Evolutionary conservation across 2,797 vertebrate species (phyloP).

Genomic region (Catostomus latipinnis): DNA sequence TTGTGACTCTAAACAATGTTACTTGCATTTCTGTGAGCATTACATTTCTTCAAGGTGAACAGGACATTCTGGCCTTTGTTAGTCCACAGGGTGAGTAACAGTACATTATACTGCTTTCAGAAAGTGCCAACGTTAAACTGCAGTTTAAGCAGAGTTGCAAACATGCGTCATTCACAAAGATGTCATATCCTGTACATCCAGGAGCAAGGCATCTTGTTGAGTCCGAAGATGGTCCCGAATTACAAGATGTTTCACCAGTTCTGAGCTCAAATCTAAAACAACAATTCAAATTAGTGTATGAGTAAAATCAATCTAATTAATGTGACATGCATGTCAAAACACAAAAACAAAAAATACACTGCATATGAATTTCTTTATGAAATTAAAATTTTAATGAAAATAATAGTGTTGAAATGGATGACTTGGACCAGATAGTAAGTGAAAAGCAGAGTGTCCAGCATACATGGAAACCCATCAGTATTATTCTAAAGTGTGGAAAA

Average conservation of each 20-base stretch:
- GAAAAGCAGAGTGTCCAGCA: no score
- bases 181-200: slow-evolving; percentile 63
- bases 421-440: no score
- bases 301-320: neutral
- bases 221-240: slow-evolving; percentile 59
- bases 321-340: neutral
- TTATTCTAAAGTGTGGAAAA: no score
- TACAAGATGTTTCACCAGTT: slow-evolving; percentile 62
- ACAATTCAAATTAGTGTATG: slow-evolving; percentile 1
- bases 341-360: neutral
- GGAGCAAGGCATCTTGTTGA: slow-evolving; percentile 59
- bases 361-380: no score
- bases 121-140: slow-evolving; percentile 24
- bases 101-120: slow-evolving; percentile 33
- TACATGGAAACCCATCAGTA: no score
- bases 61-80: slow-evolving; percentile 54
- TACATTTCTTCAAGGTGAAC: slow-evolving; percentile 44
- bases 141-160: neutral
- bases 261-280: slow-evolving; percentile 61
- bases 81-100: slow-evolving; percentile 44
- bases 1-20: slow-evolving; percentile 55
- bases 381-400: no score
- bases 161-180: slow-evolving; percentile 34
- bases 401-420: no score
- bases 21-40: slow-evolving; percentile 45